Base-by-base conservation (phyloP, 2,888 invertebrate species). In the Sarcophaga carnaria region DNA sequence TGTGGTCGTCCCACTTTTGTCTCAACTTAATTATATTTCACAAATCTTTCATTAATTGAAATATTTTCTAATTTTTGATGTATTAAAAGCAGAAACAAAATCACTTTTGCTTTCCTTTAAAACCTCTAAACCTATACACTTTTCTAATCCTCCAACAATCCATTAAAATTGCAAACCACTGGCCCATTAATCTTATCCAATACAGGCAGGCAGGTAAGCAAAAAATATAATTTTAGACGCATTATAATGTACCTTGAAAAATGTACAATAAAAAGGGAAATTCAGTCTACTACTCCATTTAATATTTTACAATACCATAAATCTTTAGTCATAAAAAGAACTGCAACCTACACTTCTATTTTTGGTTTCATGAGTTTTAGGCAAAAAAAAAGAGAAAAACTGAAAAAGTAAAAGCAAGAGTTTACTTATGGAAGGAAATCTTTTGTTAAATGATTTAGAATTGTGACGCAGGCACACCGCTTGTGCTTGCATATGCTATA, bases 221-320 rank as follows among this genome's bases (percentile, higher is more conserved):
- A 10, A 10, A 37, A 37, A 17, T 54, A 54, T 54, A 54, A 14
- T 54, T 54, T 14, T 54, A 14, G 4, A 54, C 17, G 14, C 54
- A 54, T 54, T 14, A 54, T 54, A 54, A 14, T 54, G 54, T 14
- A n/a, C 3, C n/a, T 8, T 37, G 37, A 37, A 37, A 20, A 27
- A 27, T 12, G 4, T 27, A 12, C 70, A 71, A 71, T 47, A 54
- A 47, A 74, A 74, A 74, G 74, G 60, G 63, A 74, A 74, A 47
- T 62, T 47, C 47, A 74, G 72, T 80, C 80, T 63, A 70, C 70
- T 80, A 71, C 64, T 79, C 80, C 25, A 80, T 80, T 80, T 80
- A 72, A 67, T 74, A 67, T 67, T 72, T 54, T 60, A 67, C 72
- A 66, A 59, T 22, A 69, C 17, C 60, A 78, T 78, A 78, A 78